These are phyloP conservation scores for Andrena dorsata DNA, from an alignment of 2,888 invertebrate genomes.

Conservation along the genomic window DNA sequence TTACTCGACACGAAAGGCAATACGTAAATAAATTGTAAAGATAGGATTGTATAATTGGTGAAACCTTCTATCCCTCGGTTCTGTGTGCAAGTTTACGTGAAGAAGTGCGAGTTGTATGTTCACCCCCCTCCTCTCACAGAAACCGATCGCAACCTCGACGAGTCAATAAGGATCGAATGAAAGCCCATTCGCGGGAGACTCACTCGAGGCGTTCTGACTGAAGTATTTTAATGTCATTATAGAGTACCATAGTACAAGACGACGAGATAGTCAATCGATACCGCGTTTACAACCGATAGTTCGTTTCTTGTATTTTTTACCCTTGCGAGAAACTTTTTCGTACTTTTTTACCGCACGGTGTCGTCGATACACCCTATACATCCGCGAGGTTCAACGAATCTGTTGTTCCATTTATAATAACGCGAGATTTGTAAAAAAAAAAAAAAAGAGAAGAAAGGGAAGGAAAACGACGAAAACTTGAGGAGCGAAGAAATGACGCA, in stretches of 20 bases:
- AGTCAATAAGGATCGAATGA: slow-evolving; percentile 50
- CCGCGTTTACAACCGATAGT: slow-evolving; percentile 47
- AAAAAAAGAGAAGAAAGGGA: too few species aligned
- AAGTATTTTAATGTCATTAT: slow-evolving; percentile 55
- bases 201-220: slow-evolving; percentile 37
- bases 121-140: slow-evolving; percentile 4
- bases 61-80: slow-evolving; percentile 37
- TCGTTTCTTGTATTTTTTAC: slow-evolving; percentile 47
- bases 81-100: slow-evolving; percentile 38
- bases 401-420: slow-evolving; percentile 49
- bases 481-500: slow-evolving; percentile 13
- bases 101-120: slow-evolving; percentile 35
- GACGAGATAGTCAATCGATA: slow-evolving; percentile 55
- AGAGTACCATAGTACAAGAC: slow-evolving; percentile 59
- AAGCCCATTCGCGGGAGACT: slow-evolving; percentile 29
- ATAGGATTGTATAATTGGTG: slow-evolving; percentile 60
- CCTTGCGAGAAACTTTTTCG: slow-evolving; percentile 32
- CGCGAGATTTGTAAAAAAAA: slow-evolving; percentile 48
- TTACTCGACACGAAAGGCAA: slow-evolving; percentile 52
- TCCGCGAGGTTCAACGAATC: slow-evolving; percentile 43
- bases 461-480: not conserved
- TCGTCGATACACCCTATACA: slow-evolving; percentile 25
- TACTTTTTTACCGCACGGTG: slow-evolving; percentile 32
- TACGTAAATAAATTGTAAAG: slow-evolving; percentile 67
- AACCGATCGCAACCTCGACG: slow-evolving; percentile 28